Evolutionary conservation across 35 echinoderm and acorn worm species (phyloP).

Genomic region (Anneissia japonica): DNA sequence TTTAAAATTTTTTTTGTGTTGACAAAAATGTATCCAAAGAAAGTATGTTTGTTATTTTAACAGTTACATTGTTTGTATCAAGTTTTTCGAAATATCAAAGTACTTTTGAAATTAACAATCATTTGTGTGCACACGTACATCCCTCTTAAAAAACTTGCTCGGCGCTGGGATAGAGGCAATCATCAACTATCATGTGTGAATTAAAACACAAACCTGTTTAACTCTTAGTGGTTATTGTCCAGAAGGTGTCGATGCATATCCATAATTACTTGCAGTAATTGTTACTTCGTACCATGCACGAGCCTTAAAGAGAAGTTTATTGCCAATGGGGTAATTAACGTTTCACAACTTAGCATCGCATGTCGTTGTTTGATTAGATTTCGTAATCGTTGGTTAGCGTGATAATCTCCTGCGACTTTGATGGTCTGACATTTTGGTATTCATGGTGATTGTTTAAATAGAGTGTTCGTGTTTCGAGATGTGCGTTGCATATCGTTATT

Average conservation of each 20-base stretch:
- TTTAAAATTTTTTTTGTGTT: too few relatives aligned
- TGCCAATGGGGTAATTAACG: not conserved
- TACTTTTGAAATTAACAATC: too few relatives aligned
- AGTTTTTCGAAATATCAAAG: too few relatives aligned
- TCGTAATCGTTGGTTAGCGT: not conserved
- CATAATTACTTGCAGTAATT: not conserved
- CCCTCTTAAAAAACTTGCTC: not conserved
- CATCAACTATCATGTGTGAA: not conserved
- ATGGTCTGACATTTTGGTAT: too few relatives aligned
- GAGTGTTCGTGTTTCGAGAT: too few relatives aligned
- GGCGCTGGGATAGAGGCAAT: not conserved
- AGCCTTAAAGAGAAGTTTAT: not conserved
- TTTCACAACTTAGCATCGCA: not conserved
- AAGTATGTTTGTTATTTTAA: too few relatives aligned
- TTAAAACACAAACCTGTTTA: not conserved
- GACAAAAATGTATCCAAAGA: too few relatives aligned
- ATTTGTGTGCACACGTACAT: not conserved
- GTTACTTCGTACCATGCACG: not conserved
- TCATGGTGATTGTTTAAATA: too few relatives aligned
- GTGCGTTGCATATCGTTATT: too few relatives aligned
- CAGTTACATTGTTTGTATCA: too few relatives aligned
- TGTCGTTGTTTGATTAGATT: not conserved
- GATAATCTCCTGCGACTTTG: not conserved
- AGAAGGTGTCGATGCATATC: not conserved
- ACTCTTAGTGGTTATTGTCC: not conserved